A percentile compares a stretch with the other conserved stretches of the same genome.
Evolutionary conservation across 1,140 invertebrate genomes (phyloP).

Genomic region (Linepithema humile): DNA sequence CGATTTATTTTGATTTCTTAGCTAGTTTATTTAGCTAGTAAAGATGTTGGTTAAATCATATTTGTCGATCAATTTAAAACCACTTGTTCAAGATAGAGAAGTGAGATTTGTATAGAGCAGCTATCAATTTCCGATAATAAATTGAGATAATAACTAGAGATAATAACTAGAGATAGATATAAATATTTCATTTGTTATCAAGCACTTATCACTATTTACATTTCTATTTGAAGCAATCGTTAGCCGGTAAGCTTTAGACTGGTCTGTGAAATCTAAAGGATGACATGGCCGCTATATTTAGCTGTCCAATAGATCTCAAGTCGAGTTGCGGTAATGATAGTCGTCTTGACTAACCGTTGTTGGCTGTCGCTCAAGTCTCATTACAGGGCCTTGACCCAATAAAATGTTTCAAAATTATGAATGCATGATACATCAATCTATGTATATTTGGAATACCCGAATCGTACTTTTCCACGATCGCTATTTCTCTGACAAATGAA

Average conservation of each 20-base stretch:
- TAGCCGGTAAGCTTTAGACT: constrained; percentile 1
- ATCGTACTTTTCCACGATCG: neutral
- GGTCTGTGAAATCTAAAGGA: constrained; percentile 16
- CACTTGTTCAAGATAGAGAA: neutral
- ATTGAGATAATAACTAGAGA: neutral
- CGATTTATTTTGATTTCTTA: neutral
- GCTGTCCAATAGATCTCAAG: constrained; percentile 60
- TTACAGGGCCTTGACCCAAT: constrained; percentile 72
- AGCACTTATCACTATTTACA: neutral
- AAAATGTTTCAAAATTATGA: constrained; percentile 48
- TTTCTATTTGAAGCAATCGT: constrained; percentile 3
- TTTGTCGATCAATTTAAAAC: neutral
- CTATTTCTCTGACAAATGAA: neutral
- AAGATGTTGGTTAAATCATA: neutral
- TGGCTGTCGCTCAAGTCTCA: constrained; percentile 72
- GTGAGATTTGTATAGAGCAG: neutral
- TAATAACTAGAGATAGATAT: neutral
- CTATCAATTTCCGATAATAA: neutral
- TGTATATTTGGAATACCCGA: neutral
- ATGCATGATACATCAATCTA: neutral
- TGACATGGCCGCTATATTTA: constrained; percentile 69
- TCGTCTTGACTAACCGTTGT: constrained; percentile 59
- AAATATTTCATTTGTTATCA: constrained; percentile 25
- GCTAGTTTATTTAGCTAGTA: neutral
- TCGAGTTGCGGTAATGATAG: constrained; percentile 47